Percentiles rank a stretch among this genome's conserved stretches.
phyloP scores from a whole-genome alignment of 2,888 invertebrate genomes.

The Pachycephus smyrnensis region DNA sequence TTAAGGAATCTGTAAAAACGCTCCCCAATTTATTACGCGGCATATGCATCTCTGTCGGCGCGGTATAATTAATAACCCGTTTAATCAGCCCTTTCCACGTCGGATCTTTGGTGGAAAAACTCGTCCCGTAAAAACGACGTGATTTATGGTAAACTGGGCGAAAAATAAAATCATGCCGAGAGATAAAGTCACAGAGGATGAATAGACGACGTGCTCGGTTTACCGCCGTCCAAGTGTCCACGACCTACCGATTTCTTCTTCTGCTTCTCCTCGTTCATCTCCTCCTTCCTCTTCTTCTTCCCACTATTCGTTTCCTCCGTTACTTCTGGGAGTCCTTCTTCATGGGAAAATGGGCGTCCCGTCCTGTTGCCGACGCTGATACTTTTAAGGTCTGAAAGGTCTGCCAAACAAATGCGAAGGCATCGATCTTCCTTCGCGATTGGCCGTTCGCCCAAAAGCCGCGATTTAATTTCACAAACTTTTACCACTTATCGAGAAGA shows the following conservation, averaged over 20 bases:
- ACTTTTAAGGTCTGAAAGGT: too few species aligned
- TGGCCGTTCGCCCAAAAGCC: neutral
- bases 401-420: neutral
- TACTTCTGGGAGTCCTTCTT: neutral
- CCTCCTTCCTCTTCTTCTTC: too few species aligned
- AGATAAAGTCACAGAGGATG: conserved; percentile 41
- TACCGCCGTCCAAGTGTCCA: conserved; percentile 4
- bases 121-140: conserved; percentile 49
- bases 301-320: neutral
- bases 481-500: neutral
- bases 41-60: conserved; percentile 31
- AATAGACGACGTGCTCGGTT: conserved; percentile 11
- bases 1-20: conserved; percentile 17
- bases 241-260: neutral
- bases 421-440: conserved; percentile 10
- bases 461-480: neutral
- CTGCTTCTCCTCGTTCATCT: too few species aligned
- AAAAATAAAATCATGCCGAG: conserved; percentile 28
- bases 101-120: conserved; percentile 39
- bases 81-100: conserved; percentile 56
- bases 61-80: conserved; percentile 59
- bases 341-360: neutral
- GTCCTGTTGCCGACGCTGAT: neutral
- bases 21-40: conserved; percentile 24
- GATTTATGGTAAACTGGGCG: conserved; percentile 53